Evolutionary conservation across 1,140 invertebrate genomes (phyloP).

Genomic region (Micrasema minimum): DNA sequence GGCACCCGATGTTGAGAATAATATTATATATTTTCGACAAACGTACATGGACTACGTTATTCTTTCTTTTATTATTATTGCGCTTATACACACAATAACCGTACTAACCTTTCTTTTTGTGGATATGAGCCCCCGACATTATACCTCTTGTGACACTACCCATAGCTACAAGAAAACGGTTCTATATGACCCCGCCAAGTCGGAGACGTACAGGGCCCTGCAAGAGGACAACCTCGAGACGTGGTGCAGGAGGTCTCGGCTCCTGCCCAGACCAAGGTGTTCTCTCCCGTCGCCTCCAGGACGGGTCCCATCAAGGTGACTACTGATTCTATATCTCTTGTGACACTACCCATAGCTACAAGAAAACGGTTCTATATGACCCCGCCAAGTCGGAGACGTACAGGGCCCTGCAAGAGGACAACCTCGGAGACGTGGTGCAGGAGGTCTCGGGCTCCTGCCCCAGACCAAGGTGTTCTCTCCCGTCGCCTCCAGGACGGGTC

Average conservation of each 20-base stretch:
- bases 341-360: slow-evolving; percentile 69
- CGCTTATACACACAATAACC: slow-evolving; percentile 49
- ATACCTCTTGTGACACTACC: slow-evolving; percentile 55
- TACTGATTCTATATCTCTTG: too few relatives aligned
- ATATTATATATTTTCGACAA: too few relatives aligned
- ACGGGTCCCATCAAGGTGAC: slow-evolving; percentile 68
- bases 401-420: slow-evolving; percentile 83
- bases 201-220: slow-evolving; percentile 84
- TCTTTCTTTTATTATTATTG: slow-evolving; percentile 36
- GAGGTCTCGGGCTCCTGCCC: slow-evolving; percentile 74
- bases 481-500: slow-evolving; percentile 69
- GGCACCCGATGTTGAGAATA: too few relatives aligned
- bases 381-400: slow-evolving; percentile 86
- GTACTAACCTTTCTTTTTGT: slow-evolving; percentile 53
- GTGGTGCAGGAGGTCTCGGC: slow-evolving; percentile 74
- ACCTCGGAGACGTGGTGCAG: slow-evolving; percentile 70
- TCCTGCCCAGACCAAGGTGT: slow-evolving; percentile 79
- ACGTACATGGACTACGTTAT: background rate
- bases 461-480: slow-evolving; percentile 79
- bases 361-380: slow-evolving; percentile 81
- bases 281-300: slow-evolving; percentile 72
- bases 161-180: slow-evolving; percentile 74
- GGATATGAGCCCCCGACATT: slow-evolving; percentile 54
- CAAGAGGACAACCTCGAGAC: slow-evolving; percentile 76
- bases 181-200: slow-evolving; percentile 84